Evolutionary conservation across 2,888 invertebrate species (phyloP).

Genomic region (Phrixothrix hirtus): DNA sequence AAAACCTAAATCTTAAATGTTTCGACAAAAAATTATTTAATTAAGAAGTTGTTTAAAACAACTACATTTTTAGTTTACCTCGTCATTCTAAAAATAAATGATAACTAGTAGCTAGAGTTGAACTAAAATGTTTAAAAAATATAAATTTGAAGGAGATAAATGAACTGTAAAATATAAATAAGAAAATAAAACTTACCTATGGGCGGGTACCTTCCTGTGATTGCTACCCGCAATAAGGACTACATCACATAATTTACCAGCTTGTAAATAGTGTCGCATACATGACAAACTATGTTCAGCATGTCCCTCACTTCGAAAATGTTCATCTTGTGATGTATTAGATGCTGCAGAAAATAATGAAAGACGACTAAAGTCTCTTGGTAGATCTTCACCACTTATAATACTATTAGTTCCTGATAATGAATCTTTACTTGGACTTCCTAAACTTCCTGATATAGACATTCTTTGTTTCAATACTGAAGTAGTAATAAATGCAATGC

Average conservation of each 20-base stretch:
- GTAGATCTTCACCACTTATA: slow-evolving; percentile 59
- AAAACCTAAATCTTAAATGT: no score
- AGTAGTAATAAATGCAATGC: no score
- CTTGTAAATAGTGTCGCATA: slow-evolving; percentile 81
- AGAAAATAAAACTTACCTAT: slow-evolving; percentile 44
- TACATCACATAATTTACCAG: slow-evolving; percentile 86
- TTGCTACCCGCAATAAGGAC: slow-evolving; percentile 76
- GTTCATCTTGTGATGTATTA: slow-evolving; percentile 73
- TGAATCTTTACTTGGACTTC: slow-evolving; percentile 52
- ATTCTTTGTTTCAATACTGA: slow-evolving; percentile 28
- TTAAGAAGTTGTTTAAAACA: no score
- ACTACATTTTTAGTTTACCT: no score
- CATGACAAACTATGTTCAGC: slow-evolving; percentile 79
- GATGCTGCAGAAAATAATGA: slow-evolving; percentile 65
- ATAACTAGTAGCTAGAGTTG: no score
- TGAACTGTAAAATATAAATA: background rate
- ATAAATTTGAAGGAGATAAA: background rate
- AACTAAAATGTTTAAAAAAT: no score
- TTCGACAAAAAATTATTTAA: no score
- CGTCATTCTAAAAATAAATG: no score
- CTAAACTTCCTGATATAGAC: slow-evolving; percentile 42
- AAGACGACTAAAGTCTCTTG: slow-evolving; percentile 69
- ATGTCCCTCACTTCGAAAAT: slow-evolving; percentile 76
- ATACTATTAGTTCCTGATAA: slow-evolving; percentile 45
- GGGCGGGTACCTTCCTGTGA: slow-evolving; percentile 61